These are phyloP conservation scores for Suricata suricatta DNA, from an alignment of 2,113 vertebrate genomes.

Conservation along the genomic window DNA sequence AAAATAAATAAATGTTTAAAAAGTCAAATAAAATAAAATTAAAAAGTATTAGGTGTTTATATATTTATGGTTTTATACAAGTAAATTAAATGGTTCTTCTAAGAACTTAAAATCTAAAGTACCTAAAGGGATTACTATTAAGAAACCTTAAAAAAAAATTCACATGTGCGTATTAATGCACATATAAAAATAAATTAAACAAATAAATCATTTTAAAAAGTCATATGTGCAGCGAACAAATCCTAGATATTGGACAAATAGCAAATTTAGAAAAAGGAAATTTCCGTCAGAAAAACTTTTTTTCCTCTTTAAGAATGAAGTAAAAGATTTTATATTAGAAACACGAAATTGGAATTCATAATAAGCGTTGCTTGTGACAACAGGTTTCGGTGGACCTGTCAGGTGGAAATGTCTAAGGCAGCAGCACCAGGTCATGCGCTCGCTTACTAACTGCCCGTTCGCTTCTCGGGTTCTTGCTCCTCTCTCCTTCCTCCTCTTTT, in stretches of 20 bases:
- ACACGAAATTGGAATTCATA: background rate
- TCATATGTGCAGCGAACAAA: background rate
- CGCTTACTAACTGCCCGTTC: background rate
- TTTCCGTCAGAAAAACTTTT: background rate
- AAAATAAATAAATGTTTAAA: no score
- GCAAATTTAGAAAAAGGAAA: slow-evolving; percentile 19
- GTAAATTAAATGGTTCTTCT: background rate
- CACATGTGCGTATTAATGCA: no score
- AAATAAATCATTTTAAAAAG: background rate
- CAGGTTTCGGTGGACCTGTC: background rate
- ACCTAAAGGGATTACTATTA: background rate
- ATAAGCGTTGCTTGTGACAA: background rate
- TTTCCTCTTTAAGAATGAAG: background rate
- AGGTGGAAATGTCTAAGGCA: slow-evolving; percentile 18
- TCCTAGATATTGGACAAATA: background rate
- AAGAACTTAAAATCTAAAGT: background rate
- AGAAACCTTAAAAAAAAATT: no score
- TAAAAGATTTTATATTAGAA: background rate
- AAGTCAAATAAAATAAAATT: no score
- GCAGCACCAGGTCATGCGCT: background rate
- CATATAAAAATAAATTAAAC: background rate
- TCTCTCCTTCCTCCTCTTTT: background rate
- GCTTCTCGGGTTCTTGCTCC: background rate
- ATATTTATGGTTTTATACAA: background rate
- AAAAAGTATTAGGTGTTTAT: background rate